phyloP scores from a whole-genome alignment of 2,797 vertebrate genomes.

The Anguilla obscura region DNA sequence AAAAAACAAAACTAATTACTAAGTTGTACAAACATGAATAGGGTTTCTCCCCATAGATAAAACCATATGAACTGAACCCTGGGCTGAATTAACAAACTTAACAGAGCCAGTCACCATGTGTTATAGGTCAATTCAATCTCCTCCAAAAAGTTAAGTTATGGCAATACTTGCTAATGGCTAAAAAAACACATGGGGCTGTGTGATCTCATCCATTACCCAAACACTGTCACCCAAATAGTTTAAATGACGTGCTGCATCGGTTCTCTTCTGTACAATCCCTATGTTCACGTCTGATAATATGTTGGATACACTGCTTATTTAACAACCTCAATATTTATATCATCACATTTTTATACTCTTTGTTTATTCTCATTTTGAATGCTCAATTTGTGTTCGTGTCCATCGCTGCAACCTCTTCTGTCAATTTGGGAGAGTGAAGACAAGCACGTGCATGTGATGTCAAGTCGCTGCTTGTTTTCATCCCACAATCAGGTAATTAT shows the following conservation, averaged over 20 bases:
- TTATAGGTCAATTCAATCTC: not conserved
- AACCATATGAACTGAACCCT: not conserved
- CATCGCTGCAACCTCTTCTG: not conserved
- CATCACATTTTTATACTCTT: not conserved
- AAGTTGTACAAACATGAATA: not conserved
- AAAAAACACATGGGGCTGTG: not conserved
- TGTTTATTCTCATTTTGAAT: not conserved
- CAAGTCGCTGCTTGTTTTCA: not conserved
- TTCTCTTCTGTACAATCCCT: not conserved
- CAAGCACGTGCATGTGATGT: not conserved
- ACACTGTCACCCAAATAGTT: not conserved
- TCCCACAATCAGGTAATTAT: no score
- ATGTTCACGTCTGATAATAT: not conserved
- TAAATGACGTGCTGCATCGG: not conserved
- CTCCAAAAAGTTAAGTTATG: not conserved
- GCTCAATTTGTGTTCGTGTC: not conserved
- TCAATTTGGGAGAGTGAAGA: not conserved
- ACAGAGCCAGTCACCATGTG: not conserved
- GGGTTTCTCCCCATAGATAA: not conserved
- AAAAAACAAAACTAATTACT: not conserved
- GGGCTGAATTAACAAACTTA: not conserved
- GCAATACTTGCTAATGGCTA: not conserved
- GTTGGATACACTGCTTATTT: not conserved
- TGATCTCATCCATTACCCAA: not conserved
- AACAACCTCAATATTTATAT: not conserved